A percentile compares a stretch with the other conserved stretches of the same genome.
These are phyloP conservation scores for Liolophura sinensis DNA, from an alignment of 1,140 invertebrate species.

Conservation along the genomic window DNA sequence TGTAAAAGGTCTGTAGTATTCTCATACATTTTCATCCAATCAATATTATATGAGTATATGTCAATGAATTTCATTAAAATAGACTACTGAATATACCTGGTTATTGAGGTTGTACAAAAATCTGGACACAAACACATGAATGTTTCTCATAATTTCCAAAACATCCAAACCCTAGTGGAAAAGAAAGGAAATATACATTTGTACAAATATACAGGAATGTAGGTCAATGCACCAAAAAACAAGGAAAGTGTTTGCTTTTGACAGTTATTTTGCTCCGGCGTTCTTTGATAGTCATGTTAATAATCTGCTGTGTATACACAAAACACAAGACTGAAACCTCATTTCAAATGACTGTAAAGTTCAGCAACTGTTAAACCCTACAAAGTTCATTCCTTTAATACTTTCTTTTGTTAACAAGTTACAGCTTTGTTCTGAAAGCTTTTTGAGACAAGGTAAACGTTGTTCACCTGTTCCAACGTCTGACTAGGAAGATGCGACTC, in stretches of 20 bases:
- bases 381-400: too few species aligned
- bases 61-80: neutral
- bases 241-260: too few species aligned
- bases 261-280: too few species aligned
- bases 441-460: neutral
- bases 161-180: slow-evolving; percentile 85
- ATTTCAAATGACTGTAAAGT: too few species aligned
- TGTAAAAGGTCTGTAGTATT: neutral
- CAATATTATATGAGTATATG: slow-evolving; percentile 18
- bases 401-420: too few species aligned
- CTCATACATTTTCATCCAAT: neutral
- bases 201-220: too few species aligned
- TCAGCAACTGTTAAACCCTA: too few species aligned
- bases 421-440: neutral
- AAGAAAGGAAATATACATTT: slow-evolving; percentile 2
- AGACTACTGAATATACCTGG: slow-evolving; percentile 64
- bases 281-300: too few species aligned
- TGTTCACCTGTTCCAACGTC: slow-evolving; percentile 82
- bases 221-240: too few species aligned
- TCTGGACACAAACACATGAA: slow-evolving; percentile 91
- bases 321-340: too few species aligned
- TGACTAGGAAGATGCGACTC: slow-evolving; percentile 94
- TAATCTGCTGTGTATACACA: too few species aligned
- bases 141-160: slow-evolving; percentile 96
- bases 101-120: slow-evolving; percentile 97